Base-by-base conservation (phyloP, 1,140 invertebrate genomes). In the Listronotus bonariensis region DNA sequence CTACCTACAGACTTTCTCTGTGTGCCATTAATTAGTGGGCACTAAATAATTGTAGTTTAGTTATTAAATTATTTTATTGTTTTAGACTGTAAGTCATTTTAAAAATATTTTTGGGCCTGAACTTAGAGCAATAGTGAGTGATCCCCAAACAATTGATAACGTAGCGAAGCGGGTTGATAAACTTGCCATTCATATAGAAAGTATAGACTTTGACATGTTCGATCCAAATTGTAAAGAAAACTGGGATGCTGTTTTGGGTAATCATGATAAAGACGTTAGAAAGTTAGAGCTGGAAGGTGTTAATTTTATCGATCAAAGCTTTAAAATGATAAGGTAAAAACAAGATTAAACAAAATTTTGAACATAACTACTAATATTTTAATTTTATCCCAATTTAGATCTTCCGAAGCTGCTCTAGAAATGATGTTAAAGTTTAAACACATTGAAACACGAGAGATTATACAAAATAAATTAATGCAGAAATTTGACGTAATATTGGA, bases 41-140 rank as follows among this genome's bases (percentile, higher is more conserved):
- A n/a, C n/a, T n/a, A n/a, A n/a, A n/a, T n/a, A n/a, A n/a, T n/a
- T n/a, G n/a, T n/a, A n/a, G n/a, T n/a, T n/a, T n/a, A n/a, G n/a
- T n/a, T n/a, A 46, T 7, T 15, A 12, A 14, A 46, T 34, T 31
- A n/a, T n/a, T 12, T 48, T 32, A 15, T 59, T 36, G 9, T 48
- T 48, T 32, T 18, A 67, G 65, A 57, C 48, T 15, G 52, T 67
- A 9, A 36, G 59, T 72, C 90, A 96, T 74, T 95, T 95, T 73
- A 88, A 92, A 74, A 93, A 94, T 65, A 91, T 96, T 48, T 95
- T 97, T 75, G 91, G 92, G 0, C 82, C 87, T 5, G 90, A 95
- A 72, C 79, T 97, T 0, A 93, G 93, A 74, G 87, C 91, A 0
- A 89, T 95, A 10, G 91, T 95, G 15, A 88, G 86, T 55, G 91